Evolutionary conservation across 2,113 vertebrate genomes (phyloP), one percentile per base, ranked within the genome.

Genomic region (Cryptotis parvus): DNA sequence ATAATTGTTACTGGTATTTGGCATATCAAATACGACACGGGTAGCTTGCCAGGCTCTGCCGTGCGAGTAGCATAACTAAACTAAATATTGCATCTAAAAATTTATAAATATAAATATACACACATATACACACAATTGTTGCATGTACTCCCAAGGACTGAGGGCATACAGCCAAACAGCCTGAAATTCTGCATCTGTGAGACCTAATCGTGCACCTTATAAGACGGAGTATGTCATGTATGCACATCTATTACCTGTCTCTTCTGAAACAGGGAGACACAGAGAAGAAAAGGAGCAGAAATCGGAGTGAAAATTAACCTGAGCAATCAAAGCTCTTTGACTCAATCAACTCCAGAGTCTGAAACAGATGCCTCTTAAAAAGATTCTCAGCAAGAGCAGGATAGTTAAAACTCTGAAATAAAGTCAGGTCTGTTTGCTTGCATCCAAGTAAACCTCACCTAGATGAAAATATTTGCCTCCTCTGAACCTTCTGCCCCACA

Each of bases 401-500:
- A 29, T 65, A 31, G 4, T 61, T 86, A 69, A 81, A 93, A 82
- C 72, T 83, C 24, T 90, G 6, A 95, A 91, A 52, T 66, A 81
- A 84, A 92, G 84, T 84, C 15, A 79, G 43, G 74, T 91, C 26
- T 84, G 52, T 93, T 84, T 91, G 65, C 33, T 79, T 81, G 88
- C 45, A 86, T 83, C 22, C 52, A 80, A 29, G 76, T 18, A 94
- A 81, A 66, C 78, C 45, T 92, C 81, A 81, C 27, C 11, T 82
- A 27, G 24, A 82, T 75, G 88, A 76, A 79, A 15, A 1, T 37
- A 82, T 52, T 81, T 89, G 37, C 26, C 4, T 61, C 31, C 10
- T 63, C 65, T 91, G 79, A 39, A 63, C 31, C 33, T 72, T 87
- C n/a, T n/a, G n/a, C n/a, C n/a, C n/a, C n/a, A n/a, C n/a, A n/a